These are phyloP conservation scores for Xanthia togata DNA, from an alignment of 2,888 invertebrate genomes.

Conservation along the genomic window DNA sequence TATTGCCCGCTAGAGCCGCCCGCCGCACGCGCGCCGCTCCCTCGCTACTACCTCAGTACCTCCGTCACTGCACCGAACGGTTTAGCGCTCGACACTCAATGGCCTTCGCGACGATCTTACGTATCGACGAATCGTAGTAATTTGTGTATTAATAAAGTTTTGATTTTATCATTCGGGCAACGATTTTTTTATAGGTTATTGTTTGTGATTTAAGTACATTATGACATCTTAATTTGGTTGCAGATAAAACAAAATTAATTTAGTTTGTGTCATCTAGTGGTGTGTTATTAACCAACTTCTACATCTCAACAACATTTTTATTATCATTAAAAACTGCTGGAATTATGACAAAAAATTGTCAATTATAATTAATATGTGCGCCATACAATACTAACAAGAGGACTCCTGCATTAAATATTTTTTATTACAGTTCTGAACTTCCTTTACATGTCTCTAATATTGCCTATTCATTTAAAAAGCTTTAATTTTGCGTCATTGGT, in stretches of 20 bases:
- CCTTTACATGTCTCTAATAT: constrained; percentile 10
- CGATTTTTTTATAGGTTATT: constrained; percentile 53
- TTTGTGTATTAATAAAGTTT: constrained; percentile 47
- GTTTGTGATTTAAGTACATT: constrained; percentile 25
- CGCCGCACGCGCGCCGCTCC: constrained; percentile 64
- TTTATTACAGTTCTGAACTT: constrained; percentile 23
- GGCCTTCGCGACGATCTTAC: constrained; percentile 75
- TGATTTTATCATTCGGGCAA: constrained; percentile 27
- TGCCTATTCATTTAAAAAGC: constrained; percentile 19
- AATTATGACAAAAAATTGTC: neutral
- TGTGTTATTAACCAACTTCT: constrained; percentile 8
- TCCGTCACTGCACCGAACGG: constrained; percentile 57
- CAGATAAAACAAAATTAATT: neutral
- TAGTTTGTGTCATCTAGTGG: constrained; percentile 4
- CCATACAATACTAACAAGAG: constrained; percentile 3
- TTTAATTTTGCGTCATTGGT: neutral
- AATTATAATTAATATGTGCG: constrained; percentile 12
- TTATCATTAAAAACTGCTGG: neutral
- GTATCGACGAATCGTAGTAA: constrained; percentile 51
- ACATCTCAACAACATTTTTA: constrained; percentile 9
- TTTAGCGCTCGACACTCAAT: constrained; percentile 62
- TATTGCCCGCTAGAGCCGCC: constrained; percentile 82
- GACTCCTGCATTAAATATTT: constrained; percentile 3
- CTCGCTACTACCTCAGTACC: constrained; percentile 52
- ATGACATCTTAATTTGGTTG: constrained; percentile 12